phyloP scores from a whole-genome alignment of 2,797 vertebrate species.

The Macrochelys suwanniensis region DNA sequence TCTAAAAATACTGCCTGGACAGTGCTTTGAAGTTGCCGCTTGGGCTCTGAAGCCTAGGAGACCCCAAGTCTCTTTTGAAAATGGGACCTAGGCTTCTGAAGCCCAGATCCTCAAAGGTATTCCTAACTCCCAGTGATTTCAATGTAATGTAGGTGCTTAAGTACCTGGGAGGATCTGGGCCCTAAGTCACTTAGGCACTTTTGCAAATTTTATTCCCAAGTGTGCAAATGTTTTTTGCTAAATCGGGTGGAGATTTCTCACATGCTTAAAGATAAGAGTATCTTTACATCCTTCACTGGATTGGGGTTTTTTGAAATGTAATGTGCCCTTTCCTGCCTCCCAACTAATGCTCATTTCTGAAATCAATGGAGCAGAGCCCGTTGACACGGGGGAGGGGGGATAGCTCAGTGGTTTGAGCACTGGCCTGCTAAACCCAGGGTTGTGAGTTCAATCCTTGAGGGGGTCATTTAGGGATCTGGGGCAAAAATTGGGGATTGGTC shows the following conservation, averaged over 20 bases:
- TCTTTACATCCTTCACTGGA: fast-evolving
- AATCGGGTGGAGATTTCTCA: background rate
- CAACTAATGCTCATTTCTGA: background rate
- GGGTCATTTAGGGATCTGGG: too few species aligned
- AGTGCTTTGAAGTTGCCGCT: too few species aligned
- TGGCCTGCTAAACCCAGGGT: too few species aligned
- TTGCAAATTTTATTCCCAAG: fast-evolving
- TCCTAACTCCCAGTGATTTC: background rate
- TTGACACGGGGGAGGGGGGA: background rate
- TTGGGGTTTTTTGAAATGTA: background rate
- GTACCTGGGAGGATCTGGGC: background rate
- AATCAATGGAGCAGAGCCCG: background rate
- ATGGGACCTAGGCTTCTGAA: background rate
- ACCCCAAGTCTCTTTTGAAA: background rate
- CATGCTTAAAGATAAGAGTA: background rate
- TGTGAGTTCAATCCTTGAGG: too few species aligned
- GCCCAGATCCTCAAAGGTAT: background rate
- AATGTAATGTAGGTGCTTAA: background rate
- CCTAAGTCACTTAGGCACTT: background rate
- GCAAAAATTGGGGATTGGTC: too few species aligned
- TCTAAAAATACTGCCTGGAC: too few species aligned
- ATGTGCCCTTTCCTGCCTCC: background rate
- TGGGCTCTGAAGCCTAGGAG: background rate
- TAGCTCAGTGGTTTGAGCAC: too few species aligned
- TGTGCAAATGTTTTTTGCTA: background rate